Percentiles rank a stretch among this genome's conserved stretches.
Conservation (phyloP, 1,140 invertebrate species). For the Aphelinus atriplicis region DNA sequence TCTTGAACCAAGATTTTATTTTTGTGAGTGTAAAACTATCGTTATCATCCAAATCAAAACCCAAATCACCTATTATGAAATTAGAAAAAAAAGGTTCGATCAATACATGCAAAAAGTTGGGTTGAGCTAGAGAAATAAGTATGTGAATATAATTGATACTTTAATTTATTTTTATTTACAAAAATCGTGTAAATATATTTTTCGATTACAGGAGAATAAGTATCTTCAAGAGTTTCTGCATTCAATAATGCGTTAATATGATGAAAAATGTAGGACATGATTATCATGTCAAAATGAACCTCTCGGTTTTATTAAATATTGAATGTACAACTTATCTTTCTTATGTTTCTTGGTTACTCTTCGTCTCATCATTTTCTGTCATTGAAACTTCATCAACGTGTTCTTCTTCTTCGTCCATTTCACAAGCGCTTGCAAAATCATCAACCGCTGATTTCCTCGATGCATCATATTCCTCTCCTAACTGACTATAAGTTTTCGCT, state of each 20-base stretch:
- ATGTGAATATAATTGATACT: too few relatives aligned
- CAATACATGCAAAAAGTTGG: too few relatives aligned
- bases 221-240: background rate
- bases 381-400: background rate
- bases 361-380: too few relatives aligned
- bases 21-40: too few relatives aligned
- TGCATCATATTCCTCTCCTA: conserved; percentile 61
- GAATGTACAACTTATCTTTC: background rate
- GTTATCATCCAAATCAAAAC: too few relatives aligned
- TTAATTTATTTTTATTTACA: conserved; percentile 13
- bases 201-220: conserved; percentile 2
- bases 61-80: too few relatives aligned
- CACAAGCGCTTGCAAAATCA: conserved; percentile 46
- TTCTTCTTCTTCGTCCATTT: background rate
- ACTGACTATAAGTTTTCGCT: conserved; percentile 69
- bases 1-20: too few relatives aligned
- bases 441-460: conserved; percentile 49
- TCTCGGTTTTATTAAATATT: background rate
- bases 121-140: too few relatives aligned
- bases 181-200: background rate
- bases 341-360: background rate
- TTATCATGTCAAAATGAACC: background rate
- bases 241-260: conserved; percentile 16
- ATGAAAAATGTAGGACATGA: background rate
- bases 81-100: too few relatives aligned